phyloP scores from a whole-genome alignment of 2,888 invertebrate genomes.

The Leucophora obtusa region DNA sequence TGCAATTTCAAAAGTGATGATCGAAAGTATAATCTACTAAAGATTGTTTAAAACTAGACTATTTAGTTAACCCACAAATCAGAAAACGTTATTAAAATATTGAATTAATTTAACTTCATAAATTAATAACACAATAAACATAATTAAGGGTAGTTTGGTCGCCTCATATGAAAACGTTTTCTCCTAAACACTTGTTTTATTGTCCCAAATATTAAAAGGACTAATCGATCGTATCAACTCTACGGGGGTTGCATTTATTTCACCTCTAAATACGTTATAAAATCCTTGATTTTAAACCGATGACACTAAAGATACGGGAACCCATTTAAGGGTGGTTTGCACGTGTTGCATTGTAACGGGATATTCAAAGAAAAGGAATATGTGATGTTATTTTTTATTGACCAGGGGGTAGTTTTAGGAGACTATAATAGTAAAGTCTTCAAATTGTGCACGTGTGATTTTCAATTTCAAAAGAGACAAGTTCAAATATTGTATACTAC shows the following conservation, averaged over 20 bases:
- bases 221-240: slow-evolving; percentile 21
- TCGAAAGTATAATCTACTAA: background rate
- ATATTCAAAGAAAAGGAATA: slow-evolving; percentile 15
- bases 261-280: slow-evolving; percentile 40
- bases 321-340: slow-evolving; percentile 55
- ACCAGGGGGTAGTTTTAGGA: slow-evolving; percentile 56
- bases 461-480: slow-evolving; percentile 17
- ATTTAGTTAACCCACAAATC: background rate
- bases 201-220: slow-evolving; percentile 17
- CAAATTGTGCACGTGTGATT: slow-evolving; percentile 46
- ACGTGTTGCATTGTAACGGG: slow-evolving; percentile 55
- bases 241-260: slow-evolving; percentile 24
- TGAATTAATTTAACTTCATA: background rate
- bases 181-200: slow-evolving; percentile 38
- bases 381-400: slow-evolving; percentile 22
- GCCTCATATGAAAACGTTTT: slow-evolving; percentile 5
- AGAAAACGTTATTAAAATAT: background rate
- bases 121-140: background rate
- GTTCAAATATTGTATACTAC: slow-evolving; percentile 27
- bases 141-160: slow-evolving; percentile 22
- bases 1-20: background rate
- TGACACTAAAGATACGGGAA: slow-evolving; percentile 5
- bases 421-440: slow-evolving; percentile 10
- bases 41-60: background rate
- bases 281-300: slow-evolving; percentile 19